Base-by-base conservation (phyloP, 1,140 invertebrate genomes). In the Heliconius eleuchia region DNA sequence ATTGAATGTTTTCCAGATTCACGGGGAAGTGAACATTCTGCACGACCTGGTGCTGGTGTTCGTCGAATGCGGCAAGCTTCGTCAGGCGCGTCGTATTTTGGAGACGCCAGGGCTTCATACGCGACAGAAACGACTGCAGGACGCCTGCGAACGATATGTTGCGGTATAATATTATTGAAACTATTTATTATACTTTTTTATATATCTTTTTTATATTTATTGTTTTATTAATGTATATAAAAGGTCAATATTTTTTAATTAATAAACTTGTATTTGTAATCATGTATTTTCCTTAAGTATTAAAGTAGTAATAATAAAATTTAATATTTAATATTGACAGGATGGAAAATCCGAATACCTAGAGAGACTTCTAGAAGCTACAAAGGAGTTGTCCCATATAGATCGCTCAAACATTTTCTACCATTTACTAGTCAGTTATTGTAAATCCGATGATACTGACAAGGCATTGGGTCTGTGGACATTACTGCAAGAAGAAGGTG, bases 31-130 rank as follows among this genome's bases (percentile, higher is more conserved):
- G 27, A 98, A 98, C 85, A 97, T 97, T 79, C 92, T 98, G 2
- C 97, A 98, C 85, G 97, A 98, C 88, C 94, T 98, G 73, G 97
- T 98, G 6, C 95, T 98, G 77, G 95, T 96, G 1, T 98, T 98
- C 89, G 95, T 98, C 13, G 97, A 98, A 86, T 97, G 96, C 84
- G 97, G 97, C 1, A 95, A 97, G 70, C 87, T 97, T 30, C 92
- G 96, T 71, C 97, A 98, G 89, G 98, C 97, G 1, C 95, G 96
- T 70, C 98, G 97, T 89, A 97, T 98, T 80, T 90, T 98, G 9
- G 97, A 98, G 87, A 97, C 97, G 1, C 97, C 97, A 1, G 97
- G 97, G 7, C 88, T 97, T 74, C 95, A 96, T 57, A 96, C 95
- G 0, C 83, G 91, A 0, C 85, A 88, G 27, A 85, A 86, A 1